phyloP scores from a whole-genome alignment of 2,797 vertebrate species.

The Pangasius mekongensis region DNA sequence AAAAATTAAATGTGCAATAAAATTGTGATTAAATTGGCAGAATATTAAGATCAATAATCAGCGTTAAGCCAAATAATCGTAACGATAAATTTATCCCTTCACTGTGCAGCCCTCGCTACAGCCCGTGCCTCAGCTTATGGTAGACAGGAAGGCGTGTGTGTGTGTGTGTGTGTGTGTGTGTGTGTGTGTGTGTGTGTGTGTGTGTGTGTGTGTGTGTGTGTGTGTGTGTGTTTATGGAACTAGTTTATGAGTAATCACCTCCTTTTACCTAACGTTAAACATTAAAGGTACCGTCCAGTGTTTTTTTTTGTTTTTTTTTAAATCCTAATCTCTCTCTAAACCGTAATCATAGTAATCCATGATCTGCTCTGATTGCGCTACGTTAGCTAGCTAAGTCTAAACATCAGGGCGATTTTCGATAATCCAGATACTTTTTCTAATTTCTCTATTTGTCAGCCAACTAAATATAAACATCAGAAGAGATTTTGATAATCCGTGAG shows the following conservation, averaged over 20 bases:
- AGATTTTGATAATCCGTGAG: not conserved
- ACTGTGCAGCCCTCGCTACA: not conserved
- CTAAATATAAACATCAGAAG: not conserved
- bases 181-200: constrained; percentile 19
- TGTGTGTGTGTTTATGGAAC: constrained; percentile 1
- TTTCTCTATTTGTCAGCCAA: too few species aligned
- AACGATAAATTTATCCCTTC: not conserved
- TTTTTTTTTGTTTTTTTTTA: not conserved
- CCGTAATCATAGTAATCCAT: too few species aligned
- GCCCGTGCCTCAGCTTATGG: not conserved
- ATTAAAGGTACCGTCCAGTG: constrained; percentile 2
- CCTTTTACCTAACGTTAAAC: not conserved
- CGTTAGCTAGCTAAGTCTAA: not conserved
- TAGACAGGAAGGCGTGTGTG: constrained; percentile 14
- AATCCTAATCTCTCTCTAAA: constrained; percentile 7
- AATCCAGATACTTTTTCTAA: too few species aligned
- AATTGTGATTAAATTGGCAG: not conserved
- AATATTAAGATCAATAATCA: not conserved
- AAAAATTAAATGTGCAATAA: not conserved
- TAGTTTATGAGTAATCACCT: constrained; percentile 16
- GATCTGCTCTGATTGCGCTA: too few species aligned
- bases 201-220: constrained; percentile 38
- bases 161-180: constrained; percentile 25
- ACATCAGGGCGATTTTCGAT: not conserved
- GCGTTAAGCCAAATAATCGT: not conserved